Conservation (phyloP, 2,888 invertebrate species). For the Taenaris catops region DNA sequence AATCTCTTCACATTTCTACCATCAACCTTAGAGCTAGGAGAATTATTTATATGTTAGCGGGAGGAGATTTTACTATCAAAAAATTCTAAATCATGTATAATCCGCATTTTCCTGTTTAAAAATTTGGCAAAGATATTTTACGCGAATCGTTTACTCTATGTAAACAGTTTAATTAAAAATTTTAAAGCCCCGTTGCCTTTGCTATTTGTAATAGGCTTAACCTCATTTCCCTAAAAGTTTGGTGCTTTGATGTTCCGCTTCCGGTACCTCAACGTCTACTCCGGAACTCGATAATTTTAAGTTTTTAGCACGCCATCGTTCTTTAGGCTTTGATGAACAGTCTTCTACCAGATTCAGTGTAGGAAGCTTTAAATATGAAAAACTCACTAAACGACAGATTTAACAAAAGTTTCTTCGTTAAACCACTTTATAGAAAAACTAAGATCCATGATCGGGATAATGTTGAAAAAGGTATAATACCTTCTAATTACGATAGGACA, state of each 20-base stretch:
- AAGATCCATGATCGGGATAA: conserved; percentile 31
- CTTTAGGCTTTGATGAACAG: conserved; percentile 33
- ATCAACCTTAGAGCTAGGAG: no score
- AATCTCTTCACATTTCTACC: no score
- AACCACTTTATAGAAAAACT: conserved; percentile 56
- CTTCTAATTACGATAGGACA: conserved; percentile 36
- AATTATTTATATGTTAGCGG: no score
- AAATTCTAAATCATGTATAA: no score
- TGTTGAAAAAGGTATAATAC: conserved; percentile 32
- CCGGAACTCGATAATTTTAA: conserved; percentile 37
- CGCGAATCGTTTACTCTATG: no score
- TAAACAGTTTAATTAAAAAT: conserved; percentile 1
- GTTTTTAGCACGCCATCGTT: conserved; percentile 39
- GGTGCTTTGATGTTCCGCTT: conserved; percentile 39
- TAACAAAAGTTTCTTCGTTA: conserved; percentile 47
- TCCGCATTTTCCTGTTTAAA: no score
- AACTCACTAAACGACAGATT: conserved; percentile 41
- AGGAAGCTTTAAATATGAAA: conserved; percentile 29
- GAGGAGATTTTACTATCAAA: no score
- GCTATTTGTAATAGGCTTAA: conserved; percentile 25
- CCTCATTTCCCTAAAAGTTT: conserved; percentile 31
- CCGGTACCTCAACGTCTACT: conserved; percentile 32
- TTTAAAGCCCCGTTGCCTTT: conserved; percentile 12
- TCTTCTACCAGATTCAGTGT: conserved; percentile 29
- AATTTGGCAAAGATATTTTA: no score